Percentiles rank a stretch among this genome's conserved stretches.
Evolutionary conservation across 2,113 vertebrate genomes (phyloP).

Genomic region (Archilochus colubris): DNA sequence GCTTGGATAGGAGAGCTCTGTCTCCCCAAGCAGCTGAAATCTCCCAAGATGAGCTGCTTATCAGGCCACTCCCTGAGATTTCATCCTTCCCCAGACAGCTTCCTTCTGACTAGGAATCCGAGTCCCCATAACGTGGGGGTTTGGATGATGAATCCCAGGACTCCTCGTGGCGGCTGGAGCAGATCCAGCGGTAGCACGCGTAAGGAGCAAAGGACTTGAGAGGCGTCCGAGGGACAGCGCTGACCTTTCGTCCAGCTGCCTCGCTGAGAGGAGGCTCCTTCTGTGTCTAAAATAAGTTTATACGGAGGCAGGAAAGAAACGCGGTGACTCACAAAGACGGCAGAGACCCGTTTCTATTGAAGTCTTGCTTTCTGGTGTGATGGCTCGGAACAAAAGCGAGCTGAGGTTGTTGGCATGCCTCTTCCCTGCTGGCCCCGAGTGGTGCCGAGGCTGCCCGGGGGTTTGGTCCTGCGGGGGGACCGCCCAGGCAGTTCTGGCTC

Average conservation of each 20-base stretch:
- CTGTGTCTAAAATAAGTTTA: background rate
- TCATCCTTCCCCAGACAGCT: background rate
- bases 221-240: background rate
- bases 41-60: background rate
- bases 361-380: background rate
- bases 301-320: background rate
- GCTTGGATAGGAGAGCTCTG: background rate
- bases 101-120: background rate
- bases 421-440: background rate
- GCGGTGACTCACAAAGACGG: background rate
- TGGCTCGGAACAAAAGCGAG: background rate
- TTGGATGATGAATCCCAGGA: background rate
- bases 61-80: background rate
- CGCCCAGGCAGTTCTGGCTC: background rate
- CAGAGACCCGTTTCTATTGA: background rate
- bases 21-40: background rate
- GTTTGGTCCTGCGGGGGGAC: background rate
- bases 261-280: background rate
- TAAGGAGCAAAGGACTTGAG: background rate
- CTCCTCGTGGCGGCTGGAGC: slow-evolving; percentile 9
- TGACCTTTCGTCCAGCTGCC: background rate
- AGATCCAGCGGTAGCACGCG: background rate
- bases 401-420: background rate
- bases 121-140: background rate
- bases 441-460: background rate